A percentile compares a stretch with the other conserved stretches of the same genome.
These are phyloP conservation scores for Setipinna tenuifilis DNA, from an alignment of 2,797 vertebrate genomes.

Conservation along the genomic window DNA sequence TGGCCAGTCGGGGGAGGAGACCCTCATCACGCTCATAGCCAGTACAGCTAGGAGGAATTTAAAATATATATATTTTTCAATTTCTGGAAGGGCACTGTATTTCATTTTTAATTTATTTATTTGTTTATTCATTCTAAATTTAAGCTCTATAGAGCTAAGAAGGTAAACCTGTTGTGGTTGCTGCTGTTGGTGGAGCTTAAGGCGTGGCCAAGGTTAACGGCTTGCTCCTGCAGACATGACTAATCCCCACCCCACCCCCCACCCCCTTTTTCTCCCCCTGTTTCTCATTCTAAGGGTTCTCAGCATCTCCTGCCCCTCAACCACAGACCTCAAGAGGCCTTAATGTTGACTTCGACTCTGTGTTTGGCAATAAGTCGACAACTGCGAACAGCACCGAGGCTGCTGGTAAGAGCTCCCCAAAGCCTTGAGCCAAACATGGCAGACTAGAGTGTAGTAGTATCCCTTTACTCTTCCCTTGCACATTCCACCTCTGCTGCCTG, in stretches of 20 bases:
- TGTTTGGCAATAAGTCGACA: slow-evolving; percentile 92
- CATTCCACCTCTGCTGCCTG: neutral
- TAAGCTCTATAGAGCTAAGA: neutral
- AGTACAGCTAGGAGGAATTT: neutral
- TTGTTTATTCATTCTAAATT: neutral
- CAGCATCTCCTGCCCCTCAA: slow-evolving; percentile 83
- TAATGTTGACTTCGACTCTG: slow-evolving; percentile 95
- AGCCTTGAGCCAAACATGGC: neutral
- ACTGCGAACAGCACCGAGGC: slow-evolving; percentile 82
- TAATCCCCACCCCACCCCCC: neutral
- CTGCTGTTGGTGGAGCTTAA: neutral
- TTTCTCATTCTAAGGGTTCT: slow-evolving; percentile 73
- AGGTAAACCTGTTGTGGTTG: neutral
- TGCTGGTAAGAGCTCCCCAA: slow-evolving; percentile 76
- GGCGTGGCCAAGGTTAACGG: neutral
- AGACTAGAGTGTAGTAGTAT: slow-evolving; percentile 8
- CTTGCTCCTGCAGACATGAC: slow-evolving; percentile 45
- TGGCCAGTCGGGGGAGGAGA: neutral
- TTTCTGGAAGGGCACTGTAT: neutral
- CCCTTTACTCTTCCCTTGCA: neutral
- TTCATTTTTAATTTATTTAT: neutral
- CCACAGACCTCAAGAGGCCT: slow-evolving; percentile 85
- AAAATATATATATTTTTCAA: neutral
- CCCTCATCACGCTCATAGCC: neutral
- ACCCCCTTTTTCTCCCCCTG: neutral